These are phyloP conservation scores for Sciaenops ocellatus DNA, from an alignment of 2,797 vertebrate genomes.

Conservation along the genomic window DNA sequence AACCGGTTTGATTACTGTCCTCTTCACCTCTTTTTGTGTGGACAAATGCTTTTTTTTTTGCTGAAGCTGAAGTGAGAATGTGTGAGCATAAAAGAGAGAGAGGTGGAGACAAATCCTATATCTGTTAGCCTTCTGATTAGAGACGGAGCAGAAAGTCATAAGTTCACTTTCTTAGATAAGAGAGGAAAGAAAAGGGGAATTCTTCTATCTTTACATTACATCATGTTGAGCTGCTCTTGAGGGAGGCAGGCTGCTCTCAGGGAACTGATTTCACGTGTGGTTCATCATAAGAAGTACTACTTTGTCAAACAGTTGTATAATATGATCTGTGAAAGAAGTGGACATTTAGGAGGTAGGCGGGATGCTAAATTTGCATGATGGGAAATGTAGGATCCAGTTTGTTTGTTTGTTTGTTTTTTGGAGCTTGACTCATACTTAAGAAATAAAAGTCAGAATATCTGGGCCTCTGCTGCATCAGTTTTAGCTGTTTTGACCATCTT, in stretches of 20 bases:
- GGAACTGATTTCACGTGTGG: too few species aligned
- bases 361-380: not conserved
- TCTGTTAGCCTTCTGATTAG: not conserved
- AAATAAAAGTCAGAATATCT: not conserved
- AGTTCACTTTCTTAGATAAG: constrained; percentile 1
- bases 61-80: not conserved
- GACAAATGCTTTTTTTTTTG: constrained; percentile 2
- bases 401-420: not conserved
- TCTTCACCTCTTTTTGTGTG: not conserved
- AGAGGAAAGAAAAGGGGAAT: not conserved
- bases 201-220: too few species aligned
- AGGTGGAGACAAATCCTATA: not conserved
- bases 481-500: not conserved
- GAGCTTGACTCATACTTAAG: not conserved
- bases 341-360: not conserved
- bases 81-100: not conserved
- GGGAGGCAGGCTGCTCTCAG: not conserved
- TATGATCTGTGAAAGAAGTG: not conserved
- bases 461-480: not conserved
- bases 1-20: constrained; percentile 59
- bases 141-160: not conserved
- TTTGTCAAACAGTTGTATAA: not conserved
- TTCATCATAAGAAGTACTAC: too few species aligned
- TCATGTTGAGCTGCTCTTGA: constrained; percentile 7
- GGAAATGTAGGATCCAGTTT: not conserved